phyloP scores from a whole-genome alignment of 2,113 vertebrate species.

The Scatophagus argus region DNA sequence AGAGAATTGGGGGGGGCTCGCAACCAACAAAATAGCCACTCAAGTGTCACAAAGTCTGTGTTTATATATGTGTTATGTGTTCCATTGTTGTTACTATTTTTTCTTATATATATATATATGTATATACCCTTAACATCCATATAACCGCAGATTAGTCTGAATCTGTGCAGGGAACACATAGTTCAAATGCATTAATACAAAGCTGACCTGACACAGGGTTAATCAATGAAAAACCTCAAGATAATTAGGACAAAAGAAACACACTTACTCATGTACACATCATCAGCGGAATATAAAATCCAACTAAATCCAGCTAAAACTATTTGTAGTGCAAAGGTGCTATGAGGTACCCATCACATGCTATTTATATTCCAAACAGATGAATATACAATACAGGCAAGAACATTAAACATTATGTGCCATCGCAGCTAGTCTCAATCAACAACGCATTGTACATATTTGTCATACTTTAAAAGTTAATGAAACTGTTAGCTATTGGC shows the following conservation, averaged over 20 bases:
- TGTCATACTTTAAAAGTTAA: background rate
- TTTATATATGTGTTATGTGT: background rate
- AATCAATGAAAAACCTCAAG: background rate
- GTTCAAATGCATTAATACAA: background rate
- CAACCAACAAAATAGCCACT: constrained; percentile 5
- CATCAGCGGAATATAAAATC: background rate
- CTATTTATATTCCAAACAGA: background rate
- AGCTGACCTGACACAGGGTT: background rate
- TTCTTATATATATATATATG: background rate
- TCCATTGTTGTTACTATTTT: background rate
- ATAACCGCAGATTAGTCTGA: background rate
- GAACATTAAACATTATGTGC: background rate
- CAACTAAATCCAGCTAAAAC: background rate
- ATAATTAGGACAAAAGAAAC: background rate
- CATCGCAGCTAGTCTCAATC: background rate
- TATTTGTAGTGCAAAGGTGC: background rate
- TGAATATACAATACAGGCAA: background rate
- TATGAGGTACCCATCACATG: background rate
- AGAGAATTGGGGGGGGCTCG: background rate
- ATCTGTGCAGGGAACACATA: background rate
- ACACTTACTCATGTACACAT: background rate
- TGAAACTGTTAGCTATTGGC: too few relatives aligned
- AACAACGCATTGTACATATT: background rate
- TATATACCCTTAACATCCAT: too few relatives aligned
- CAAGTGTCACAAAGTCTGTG: background rate